A percentile compares a stretch with the other conserved stretches of the same genome.
These are phyloP conservation scores for Esox lucius DNA, from an alignment of 2,797 vertebrate genomes.

Conservation along the genomic window DNA sequence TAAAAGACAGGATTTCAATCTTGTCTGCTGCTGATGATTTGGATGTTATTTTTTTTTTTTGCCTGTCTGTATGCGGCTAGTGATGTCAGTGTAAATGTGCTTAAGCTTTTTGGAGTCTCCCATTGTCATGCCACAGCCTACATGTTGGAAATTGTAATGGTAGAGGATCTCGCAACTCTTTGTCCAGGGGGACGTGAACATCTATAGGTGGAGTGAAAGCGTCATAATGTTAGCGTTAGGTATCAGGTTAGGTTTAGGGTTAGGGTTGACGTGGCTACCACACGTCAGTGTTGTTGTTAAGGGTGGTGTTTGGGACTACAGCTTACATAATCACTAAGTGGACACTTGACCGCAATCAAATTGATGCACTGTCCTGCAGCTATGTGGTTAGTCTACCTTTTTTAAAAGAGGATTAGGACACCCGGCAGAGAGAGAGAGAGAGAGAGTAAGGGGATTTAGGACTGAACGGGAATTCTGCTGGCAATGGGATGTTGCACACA, in stretches of 20 bases:
- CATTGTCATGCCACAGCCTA: background rate
- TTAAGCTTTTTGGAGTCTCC: background rate
- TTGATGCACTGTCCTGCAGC: conserved; percentile 34
- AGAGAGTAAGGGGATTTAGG: conserved; percentile 41
- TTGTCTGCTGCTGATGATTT: background rate
- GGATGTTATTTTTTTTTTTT: too few species aligned
- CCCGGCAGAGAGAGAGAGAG: conserved; percentile 41
- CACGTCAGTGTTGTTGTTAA: too few species aligned
- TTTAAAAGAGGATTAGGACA: conserved; percentile 54
- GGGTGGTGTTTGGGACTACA: background rate
- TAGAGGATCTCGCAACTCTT: too few species aligned
- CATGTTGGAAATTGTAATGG: background rate
- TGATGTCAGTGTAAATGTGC: background rate
- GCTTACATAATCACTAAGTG: conserved; percentile 25
- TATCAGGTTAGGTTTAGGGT: too few species aligned
- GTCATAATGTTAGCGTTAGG: too few species aligned
- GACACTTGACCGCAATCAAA: conserved; percentile 21
- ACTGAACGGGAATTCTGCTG: conserved; percentile 32
- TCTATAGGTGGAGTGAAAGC: too few species aligned
- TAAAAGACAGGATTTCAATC: conserved; percentile 9
- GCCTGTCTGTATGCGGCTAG: background rate
- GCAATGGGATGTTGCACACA: conserved; percentile 39
- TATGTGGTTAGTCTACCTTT: conserved; percentile 33
- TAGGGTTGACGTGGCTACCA: too few species aligned
- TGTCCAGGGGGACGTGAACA: too few species aligned